Conservation (phyloP, 2,113 vertebrate genomes). For the Mola mola region DNA sequence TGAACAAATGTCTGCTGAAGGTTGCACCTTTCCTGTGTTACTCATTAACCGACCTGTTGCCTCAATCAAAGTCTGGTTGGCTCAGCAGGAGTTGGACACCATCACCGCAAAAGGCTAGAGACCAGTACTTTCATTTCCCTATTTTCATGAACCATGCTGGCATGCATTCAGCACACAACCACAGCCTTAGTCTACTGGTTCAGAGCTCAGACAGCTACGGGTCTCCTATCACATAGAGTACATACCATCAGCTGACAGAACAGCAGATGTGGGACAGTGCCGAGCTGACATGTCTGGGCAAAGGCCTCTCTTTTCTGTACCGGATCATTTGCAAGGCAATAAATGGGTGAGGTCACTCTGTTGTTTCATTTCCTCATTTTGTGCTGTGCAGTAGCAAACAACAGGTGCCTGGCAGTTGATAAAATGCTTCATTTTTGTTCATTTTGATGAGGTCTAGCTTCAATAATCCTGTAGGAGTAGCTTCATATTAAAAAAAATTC, state of each 20-base stretch:
- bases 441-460: no score
- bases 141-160: slow-evolving; percentile 7
- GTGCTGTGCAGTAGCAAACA: slow-evolving; percentile 17
- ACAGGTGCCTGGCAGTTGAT: no score
- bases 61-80: slow-evolving; percentile 54
- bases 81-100: slow-evolving; percentile 28
- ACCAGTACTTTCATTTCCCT: slow-evolving; percentile 35
- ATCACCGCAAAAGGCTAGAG: not conserved
- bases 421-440: no score
- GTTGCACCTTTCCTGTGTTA: slow-evolving; percentile 66
- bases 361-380: slow-evolving; percentile 71
- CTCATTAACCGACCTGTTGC: slow-evolving; percentile 71
- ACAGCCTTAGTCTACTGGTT: not conserved
- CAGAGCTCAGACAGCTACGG: not conserved
- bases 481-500: no score
- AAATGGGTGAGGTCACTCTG: slow-evolving; percentile 53
- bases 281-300: slow-evolving; percentile 67
- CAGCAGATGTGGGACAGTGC: slow-evolving; percentile 61
- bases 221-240: slow-evolving; percentile 19
- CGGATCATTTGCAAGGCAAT: slow-evolving; percentile 73
- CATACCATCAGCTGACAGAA: slow-evolving; percentile 64
- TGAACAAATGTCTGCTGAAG: slow-evolving; percentile 57
- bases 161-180: no score
- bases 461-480: no score
- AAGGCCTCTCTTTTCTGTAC: slow-evolving; percentile 65